Evolutionary conservation across 2,888 invertebrate species (phyloP).

Genomic region (Troglohyphantes excavatus): DNA sequence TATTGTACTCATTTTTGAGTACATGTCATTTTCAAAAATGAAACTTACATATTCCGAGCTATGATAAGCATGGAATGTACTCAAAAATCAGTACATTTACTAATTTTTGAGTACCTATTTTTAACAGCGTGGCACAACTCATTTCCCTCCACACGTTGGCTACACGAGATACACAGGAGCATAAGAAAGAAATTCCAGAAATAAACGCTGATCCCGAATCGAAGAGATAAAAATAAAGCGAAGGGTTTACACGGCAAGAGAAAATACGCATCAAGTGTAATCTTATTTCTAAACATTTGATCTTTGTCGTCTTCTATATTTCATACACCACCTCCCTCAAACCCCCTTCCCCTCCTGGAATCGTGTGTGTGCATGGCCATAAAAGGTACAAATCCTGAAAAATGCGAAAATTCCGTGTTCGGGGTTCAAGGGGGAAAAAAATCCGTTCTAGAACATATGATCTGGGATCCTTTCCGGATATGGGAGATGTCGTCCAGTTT

Average conservation of each 20-base stretch:
- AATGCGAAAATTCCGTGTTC: slow-evolving; percentile 44
- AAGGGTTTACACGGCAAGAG: neutral
- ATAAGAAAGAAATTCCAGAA: no score
- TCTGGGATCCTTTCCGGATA: no score
- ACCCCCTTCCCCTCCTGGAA: neutral
- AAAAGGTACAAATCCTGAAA: slow-evolving; percentile 46
- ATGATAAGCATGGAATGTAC: no score
- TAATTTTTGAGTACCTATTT: no score
- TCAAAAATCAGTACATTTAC: no score
- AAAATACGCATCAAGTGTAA: no score
- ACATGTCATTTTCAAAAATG: no score
- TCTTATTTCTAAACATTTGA: slow-evolving; percentile 19
- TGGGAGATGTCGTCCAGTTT: neutral
- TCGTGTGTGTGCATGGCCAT: neutral
- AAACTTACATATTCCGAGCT: no score
- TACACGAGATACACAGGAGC: no score
- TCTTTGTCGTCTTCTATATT: slow-evolving; percentile 1
- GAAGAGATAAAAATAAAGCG: neutral
- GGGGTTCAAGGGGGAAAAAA: slow-evolving; percentile 38
- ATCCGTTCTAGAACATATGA: slow-evolving; percentile 32
- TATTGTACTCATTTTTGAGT: no score
- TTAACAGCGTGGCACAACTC: no score
- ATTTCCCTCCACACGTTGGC: no score
- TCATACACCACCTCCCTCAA: neutral
- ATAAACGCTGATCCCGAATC: neutral